These are phyloP conservation scores for Takifugu ocellatus DNA, from an alignment of 2,797 vertebrate species.

Conservation along the genomic window DNA sequence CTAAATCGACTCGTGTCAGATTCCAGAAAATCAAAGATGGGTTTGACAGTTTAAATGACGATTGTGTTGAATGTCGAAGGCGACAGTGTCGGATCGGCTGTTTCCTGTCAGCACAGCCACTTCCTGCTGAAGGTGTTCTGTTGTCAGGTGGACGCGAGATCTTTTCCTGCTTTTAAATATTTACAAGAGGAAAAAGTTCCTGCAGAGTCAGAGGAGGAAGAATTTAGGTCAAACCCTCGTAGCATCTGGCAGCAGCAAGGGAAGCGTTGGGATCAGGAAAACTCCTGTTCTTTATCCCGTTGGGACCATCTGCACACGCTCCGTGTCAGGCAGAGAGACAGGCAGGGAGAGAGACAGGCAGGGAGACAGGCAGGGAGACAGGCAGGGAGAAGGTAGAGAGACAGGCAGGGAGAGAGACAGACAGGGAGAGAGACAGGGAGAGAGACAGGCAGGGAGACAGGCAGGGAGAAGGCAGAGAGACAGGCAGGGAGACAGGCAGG, in stretches of 20 bases:
- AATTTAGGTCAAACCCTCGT: constrained; percentile 17
- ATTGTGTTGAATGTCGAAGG: neutral
- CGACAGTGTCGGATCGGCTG: neutral
- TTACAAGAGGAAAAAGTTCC: constrained; percentile 22
- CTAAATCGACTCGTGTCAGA: neutral
- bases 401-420: no score
- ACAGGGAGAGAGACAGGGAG: no score
- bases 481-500: no score
- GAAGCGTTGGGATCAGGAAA: constrained; percentile 5
- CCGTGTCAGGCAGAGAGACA: neutral
- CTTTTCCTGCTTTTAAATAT: constrained; percentile 15
- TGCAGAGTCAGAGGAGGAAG: neutral
- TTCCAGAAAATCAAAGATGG: no score
- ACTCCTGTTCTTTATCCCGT: neutral
- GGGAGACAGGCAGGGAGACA: no score
- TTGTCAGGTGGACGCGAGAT: neutral
- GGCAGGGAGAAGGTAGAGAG: no score
- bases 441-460: no score
- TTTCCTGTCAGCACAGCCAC: neutral
- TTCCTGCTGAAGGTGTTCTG: no score
- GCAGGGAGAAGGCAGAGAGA: no score
- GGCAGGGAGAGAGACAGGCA: no score
- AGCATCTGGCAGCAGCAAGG: constrained; percentile 1
- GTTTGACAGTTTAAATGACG: constrained; percentile 25
- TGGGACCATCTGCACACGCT: no score